phyloP scores from a whole-genome alignment of 2,113 vertebrate genomes.

The Syngnathoides biaculeatus region DNA sequence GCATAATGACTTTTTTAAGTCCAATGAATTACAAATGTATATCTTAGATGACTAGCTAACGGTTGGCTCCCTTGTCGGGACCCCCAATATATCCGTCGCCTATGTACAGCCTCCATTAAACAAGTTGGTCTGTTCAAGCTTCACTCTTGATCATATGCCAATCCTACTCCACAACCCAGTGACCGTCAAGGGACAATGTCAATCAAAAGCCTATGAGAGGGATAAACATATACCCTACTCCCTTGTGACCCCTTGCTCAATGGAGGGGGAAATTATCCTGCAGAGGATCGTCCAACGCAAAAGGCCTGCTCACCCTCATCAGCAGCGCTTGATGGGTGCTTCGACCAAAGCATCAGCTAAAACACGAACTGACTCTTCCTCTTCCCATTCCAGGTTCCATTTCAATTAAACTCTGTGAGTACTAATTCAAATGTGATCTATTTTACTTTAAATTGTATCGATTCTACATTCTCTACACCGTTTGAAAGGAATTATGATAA shows the following conservation, averaged over 20 bases:
- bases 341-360: too few relatives aligned
- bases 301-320: constrained; percentile 39
- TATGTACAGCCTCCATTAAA: not conserved
- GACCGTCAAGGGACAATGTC: constrained; percentile 44
- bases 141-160: constrained; percentile 10
- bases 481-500: too few relatives aligned
- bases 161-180: constrained; percentile 11
- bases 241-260: constrained; percentile 47
- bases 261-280: constrained; percentile 65
- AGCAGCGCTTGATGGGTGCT: constrained; percentile 39
- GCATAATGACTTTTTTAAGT: too few relatives aligned
- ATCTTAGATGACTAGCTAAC: not conserved
- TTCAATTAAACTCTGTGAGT: too few relatives aligned
- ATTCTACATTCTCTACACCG: too few relatives aligned
- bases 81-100: not conserved
- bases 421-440: too few relatives aligned
- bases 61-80: not conserved
- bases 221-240: constrained; percentile 38
- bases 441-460: too few relatives aligned
- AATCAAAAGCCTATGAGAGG: constrained; percentile 40
- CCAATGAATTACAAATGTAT: too few relatives aligned
- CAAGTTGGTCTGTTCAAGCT: constrained; percentile 23
- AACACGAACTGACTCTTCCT: not conserved
- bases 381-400: constrained; percentile 11
- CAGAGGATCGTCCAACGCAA: constrained; percentile 30